Evolutionary conservation across 2,113 vertebrate species (phyloP).

Genomic region (Ceyx cyanopectus): DNA sequence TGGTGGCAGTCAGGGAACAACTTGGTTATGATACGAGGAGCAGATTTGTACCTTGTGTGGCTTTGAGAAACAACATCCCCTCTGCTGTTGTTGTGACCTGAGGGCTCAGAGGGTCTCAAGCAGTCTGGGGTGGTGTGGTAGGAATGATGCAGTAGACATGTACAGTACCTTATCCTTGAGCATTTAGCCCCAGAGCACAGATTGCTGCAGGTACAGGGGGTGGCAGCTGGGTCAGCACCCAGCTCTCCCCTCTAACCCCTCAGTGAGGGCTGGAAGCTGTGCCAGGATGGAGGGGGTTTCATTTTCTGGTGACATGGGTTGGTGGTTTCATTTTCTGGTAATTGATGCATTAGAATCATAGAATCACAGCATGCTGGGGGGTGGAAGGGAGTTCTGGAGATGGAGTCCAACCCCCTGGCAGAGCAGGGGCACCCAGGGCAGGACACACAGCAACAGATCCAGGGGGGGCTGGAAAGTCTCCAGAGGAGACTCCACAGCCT

Average conservation of each 20-base stretch:
- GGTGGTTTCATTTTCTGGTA: neutral
- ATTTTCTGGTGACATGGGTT: neutral
- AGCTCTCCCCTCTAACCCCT: fast-evolving
- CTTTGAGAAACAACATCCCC: neutral
- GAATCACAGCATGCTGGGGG: no score
- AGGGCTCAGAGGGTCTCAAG: neutral
- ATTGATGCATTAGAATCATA: no score
- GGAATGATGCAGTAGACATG: neutral
- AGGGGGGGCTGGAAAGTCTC: no score
- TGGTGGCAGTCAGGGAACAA: fast-evolving
- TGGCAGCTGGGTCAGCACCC: neutral
- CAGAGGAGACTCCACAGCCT: no score
- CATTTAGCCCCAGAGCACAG: neutral
- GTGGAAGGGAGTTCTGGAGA: no score
- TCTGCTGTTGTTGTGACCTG: fast-evolving
- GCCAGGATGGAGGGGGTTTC: neutral
- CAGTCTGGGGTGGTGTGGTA: neutral
- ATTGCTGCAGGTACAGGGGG: fast-evolving
- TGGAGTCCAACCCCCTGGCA: no score
- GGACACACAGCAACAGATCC: no score
- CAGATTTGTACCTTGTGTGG: neutral
- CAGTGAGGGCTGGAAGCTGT: fast-evolving
- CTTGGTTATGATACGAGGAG: fast-evolving
- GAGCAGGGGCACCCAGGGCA: no score
- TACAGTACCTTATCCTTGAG: fast-evolving